A percentile compares a stretch with the other conserved stretches of the same genome.
phyloP scores from a whole-genome alignment of 2,888 invertebrate genomes.

The Orthosia gothica region DNA sequence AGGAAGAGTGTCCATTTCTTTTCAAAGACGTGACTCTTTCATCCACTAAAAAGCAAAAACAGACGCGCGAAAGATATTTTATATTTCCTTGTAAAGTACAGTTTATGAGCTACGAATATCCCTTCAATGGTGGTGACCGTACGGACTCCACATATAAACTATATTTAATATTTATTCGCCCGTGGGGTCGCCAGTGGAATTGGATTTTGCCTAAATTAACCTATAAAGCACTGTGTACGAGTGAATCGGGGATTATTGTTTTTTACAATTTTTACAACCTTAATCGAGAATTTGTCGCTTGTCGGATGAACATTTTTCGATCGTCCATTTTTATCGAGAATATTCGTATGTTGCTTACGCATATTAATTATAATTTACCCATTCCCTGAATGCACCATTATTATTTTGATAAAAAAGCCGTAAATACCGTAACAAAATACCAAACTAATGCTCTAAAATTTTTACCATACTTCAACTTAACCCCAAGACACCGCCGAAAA shows the following conservation, averaged over 20 bases:
- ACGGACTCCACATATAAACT: slow-evolving; percentile 59
- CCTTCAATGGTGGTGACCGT: slow-evolving; percentile 46
- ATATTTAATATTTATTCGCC: slow-evolving; percentile 65
- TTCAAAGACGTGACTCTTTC: slow-evolving; percentile 38
- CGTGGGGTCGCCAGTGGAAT: slow-evolving; percentile 62
- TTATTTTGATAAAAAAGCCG: slow-evolving; percentile 1
- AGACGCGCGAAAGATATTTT: slow-evolving; percentile 16
- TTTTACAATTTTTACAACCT: slow-evolving; percentile 44
- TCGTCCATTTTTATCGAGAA: background rate
- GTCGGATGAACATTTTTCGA: slow-evolving; percentile 7
- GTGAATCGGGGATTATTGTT: slow-evolving; percentile 66
- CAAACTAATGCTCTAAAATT: slow-evolving; percentile 41
- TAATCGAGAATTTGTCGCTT: slow-evolving; percentile 48
- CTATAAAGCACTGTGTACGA: slow-evolving; percentile 59
- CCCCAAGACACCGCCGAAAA: slow-evolving; percentile 37
- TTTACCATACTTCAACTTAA: slow-evolving; percentile 48
- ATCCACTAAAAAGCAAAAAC: slow-evolving; percentile 23
- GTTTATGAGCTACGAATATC: slow-evolving; percentile 57
- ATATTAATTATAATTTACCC: background rate
- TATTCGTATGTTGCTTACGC: background rate
- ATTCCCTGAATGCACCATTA: background rate
- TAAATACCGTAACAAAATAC: background rate
- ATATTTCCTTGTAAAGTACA: slow-evolving; percentile 44
- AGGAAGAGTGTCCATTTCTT: slow-evolving; percentile 36
- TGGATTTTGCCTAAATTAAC: slow-evolving; percentile 63